Conservation (phyloP, 2,113 vertebrate species). For the Chaenogobius annularis region DNA sequence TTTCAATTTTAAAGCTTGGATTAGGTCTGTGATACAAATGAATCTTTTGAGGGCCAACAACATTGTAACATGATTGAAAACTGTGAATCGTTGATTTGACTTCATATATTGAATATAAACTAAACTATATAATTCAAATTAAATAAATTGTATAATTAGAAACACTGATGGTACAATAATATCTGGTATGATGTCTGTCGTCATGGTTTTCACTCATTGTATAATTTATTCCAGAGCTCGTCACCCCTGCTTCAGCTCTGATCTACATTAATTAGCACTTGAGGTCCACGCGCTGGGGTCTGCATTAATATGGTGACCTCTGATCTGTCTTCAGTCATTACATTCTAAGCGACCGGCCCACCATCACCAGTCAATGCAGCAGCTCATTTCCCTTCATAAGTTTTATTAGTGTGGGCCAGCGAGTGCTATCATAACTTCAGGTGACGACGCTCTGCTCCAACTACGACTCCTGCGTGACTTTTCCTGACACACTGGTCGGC, state of each 20-base stretch:
- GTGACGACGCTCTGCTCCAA: conserved; percentile 21
- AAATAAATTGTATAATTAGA: too few species aligned
- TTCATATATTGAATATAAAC: too few species aligned
- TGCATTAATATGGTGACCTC: conserved; percentile 59
- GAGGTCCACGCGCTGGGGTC: conserved; percentile 26
- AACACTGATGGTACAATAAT: too few species aligned
- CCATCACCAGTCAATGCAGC: conserved; percentile 20
- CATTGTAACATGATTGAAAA: too few species aligned
- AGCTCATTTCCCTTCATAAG: conserved; percentile 58
- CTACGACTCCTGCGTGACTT: conserved; percentile 50
- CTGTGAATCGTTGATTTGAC: too few species aligned
- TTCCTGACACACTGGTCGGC: conserved; percentile 28
- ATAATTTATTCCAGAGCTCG: conserved; percentile 39
- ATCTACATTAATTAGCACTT: conserved; percentile 56
- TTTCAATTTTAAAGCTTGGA: too few species aligned
- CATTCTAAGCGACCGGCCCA: conserved; percentile 48
- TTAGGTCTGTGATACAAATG: too few species aligned
- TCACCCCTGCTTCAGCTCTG: conserved; percentile 37
- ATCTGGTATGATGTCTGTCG: too few species aligned
- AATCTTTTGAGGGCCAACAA: too few species aligned
- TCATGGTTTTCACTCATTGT: not conserved
- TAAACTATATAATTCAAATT: too few species aligned
- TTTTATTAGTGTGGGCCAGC: conserved; percentile 49
- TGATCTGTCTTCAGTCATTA: conserved; percentile 61
- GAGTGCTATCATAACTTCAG: conserved; percentile 59